These are phyloP conservation scores for Oikopleura dioica DNA, from an alignment of 23 tunicate genomes.

Conservation along the genomic window DNA sequence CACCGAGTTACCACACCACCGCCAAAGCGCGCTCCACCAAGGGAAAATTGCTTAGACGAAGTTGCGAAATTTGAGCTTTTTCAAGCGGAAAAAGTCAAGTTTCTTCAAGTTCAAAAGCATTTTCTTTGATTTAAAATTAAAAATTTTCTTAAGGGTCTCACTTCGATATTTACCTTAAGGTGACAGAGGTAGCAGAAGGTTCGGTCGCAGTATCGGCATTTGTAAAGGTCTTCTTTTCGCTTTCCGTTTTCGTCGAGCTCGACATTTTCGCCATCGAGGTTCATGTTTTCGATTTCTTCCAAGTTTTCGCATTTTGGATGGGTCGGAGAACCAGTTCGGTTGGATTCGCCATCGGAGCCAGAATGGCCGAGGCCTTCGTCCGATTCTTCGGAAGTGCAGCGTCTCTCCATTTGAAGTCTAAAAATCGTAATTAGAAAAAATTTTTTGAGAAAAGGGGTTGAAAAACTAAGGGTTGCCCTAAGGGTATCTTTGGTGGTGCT, in stretches of 20 bases:
- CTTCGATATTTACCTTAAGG: neutral
- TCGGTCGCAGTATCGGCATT: constrained; percentile 6
- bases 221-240: constrained; percentile 13
- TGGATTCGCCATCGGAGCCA: constrained; percentile 11
- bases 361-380: constrained; percentile 11
- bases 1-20: constrained; percentile 3
- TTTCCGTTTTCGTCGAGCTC: constrained; percentile 8
- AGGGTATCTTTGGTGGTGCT: no score
- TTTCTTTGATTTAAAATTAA: neutral
- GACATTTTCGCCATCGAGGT: no score
- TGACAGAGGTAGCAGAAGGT: constrained; percentile 8
- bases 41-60: neutral
- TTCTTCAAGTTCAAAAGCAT: neutral
- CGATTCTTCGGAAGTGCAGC: neutral
- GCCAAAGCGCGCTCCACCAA: neutral
- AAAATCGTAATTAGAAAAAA: no score
- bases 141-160: neutral
- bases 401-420: constrained; percentile 8
- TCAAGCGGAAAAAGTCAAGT: neutral
- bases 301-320: neutral
- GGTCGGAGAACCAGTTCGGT: constrained; percentile 7
- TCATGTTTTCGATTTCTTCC: neutral
- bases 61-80: neutral
- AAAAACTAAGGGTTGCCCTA: no score
- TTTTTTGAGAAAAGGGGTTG: no score